Conservation (phyloP, 2,888 invertebrate genomes). For the Agelastica alni region DNA sequence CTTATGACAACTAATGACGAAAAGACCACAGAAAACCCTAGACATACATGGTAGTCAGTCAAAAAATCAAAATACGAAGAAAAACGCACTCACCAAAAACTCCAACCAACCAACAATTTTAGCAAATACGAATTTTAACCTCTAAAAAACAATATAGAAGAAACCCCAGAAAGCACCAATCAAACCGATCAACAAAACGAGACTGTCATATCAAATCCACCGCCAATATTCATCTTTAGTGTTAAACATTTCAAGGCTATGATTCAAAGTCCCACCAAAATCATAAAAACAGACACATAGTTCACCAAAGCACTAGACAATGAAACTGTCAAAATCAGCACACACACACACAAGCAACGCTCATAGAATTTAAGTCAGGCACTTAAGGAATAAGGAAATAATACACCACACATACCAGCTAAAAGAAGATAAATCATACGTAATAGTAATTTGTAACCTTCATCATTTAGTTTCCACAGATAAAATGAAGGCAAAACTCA, state of each 20-base stretch:
- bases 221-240: no score
- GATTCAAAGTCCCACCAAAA: no score
- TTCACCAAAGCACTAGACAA: constrained; percentile 13
- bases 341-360: constrained; percentile 1
- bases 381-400: constrained; percentile 4
- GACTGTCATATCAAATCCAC: constrained; percentile 1
- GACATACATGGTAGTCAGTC: not conserved
- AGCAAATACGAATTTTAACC: not conserved
- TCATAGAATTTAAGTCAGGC: no score
- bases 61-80: not conserved
- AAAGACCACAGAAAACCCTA: not conserved
- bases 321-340: constrained; percentile 12
- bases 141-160: not conserved
- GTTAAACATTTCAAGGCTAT: no score
- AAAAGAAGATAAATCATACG: constrained; percentile 11
- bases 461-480: no score
- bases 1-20: not conserved
- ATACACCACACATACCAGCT: constrained; percentile 10
- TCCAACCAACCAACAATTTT: no score
- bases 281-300: constrained; percentile 6
- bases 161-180: constrained; percentile 6
- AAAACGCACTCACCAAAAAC: not conserved
- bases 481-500: constrained; percentile 9
- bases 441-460: no score
- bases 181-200: constrained; percentile 6